Percentiles rank a stretch among this genome's conserved stretches.
phyloP scores from a whole-genome alignment of 2,888 invertebrate species.

The Actias luna region DNA sequence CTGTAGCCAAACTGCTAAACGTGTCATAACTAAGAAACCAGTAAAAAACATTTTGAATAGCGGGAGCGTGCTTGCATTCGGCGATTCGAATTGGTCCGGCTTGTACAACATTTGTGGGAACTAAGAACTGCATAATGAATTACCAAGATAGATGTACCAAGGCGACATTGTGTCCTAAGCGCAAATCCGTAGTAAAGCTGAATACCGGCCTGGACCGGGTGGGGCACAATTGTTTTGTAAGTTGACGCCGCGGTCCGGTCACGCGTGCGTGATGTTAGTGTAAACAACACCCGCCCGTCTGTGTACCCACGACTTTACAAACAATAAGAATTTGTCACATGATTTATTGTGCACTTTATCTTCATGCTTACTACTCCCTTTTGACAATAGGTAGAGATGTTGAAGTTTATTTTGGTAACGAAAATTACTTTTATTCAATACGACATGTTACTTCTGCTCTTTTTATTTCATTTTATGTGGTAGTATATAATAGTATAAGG shows the following conservation, averaged over 20 bases:
- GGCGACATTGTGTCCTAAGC: slow-evolving; percentile 20
- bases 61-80: too few species aligned
- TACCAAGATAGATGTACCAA: background rate
- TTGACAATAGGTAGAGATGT: background rate
- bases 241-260: slow-evolving; percentile 56
- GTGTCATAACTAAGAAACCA: too few species aligned
- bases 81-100: background rate
- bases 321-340: slow-evolving; percentile 56
- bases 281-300: slow-evolving; percentile 56
- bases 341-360: slow-evolving; percentile 14
- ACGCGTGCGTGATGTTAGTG: slow-evolving; percentile 73
- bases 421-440: too few species aligned
- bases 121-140: background rate
- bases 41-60: too few species aligned
- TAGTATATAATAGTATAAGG: too few species aligned
- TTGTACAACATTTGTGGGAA: background rate
- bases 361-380: background rate
- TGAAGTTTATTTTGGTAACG: background rate
- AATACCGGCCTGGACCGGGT: slow-evolving; percentile 32
- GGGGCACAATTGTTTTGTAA: slow-evolving; percentile 62
- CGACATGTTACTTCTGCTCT: too few species aligned
- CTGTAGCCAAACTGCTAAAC: too few species aligned
- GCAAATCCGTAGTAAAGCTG: slow-evolving; percentile 33
- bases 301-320: slow-evolving; percentile 46
- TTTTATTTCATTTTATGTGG: too few species aligned